A percentile compares a stretch with the other conserved stretches of the same genome.
phyloP scores from a whole-genome alignment of 2,113 vertebrate species.

The Mesocricetus auratus region DNA sequence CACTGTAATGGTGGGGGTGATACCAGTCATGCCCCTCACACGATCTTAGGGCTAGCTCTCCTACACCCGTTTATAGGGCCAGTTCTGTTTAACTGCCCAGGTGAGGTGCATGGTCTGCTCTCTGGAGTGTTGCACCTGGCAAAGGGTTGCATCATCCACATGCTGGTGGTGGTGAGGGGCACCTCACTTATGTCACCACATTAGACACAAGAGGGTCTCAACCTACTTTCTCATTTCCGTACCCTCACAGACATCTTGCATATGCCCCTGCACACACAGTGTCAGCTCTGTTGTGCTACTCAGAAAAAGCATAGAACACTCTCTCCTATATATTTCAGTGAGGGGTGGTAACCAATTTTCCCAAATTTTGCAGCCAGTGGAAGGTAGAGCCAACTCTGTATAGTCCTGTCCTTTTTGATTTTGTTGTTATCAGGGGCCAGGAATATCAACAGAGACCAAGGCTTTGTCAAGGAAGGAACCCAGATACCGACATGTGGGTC shows the following conservation, averaged over 20 bases:
- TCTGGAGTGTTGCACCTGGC: not conserved
- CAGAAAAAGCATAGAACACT: not conserved
- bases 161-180: not conserved
- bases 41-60: too few species aligned
- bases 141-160: not conserved
- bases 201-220: not conserved
- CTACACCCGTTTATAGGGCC: too few species aligned
- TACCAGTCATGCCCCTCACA: not conserved
- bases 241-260: not conserved
- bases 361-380: not conserved
- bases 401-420: not conserved
- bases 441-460: not conserved
- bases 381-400: not conserved
- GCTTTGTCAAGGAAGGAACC: not conserved
- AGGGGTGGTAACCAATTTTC: not conserved
- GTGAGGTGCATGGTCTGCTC: not conserved
- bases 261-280: not conserved
- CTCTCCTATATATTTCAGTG: not conserved
- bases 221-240: not conserved
- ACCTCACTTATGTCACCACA: not conserved
- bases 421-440: not conserved
- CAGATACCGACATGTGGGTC: not conserved
- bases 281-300: not conserved
- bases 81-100: too few species aligned
- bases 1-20: not conserved